Evolutionary conservation across 2,888 invertebrate species (phyloP), one percentile per base, ranked within the genome.

Genomic region (Sicus ferrugineus): DNA sequence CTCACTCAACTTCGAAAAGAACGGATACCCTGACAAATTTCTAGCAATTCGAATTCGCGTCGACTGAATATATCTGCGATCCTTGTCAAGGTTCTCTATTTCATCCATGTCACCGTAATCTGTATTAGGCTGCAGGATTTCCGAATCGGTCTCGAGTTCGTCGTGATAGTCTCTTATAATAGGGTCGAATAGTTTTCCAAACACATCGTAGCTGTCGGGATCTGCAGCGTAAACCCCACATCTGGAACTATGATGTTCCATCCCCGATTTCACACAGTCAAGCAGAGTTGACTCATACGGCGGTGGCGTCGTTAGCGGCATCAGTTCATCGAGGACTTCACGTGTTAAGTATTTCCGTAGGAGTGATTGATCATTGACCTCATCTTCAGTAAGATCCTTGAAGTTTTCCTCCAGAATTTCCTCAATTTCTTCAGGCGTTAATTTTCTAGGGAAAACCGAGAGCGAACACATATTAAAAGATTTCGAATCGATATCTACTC

Each of bases 221-320:
- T 92, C 91, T 5, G 90, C 88, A 0, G 91, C 91, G 80, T 90
- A 91, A 62, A 89, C 79, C 64, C 91, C 91, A 66, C 89, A 85
- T 48, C 87, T 85, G 46, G 89, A 89, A 77, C 90, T 89, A 68
- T 89, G 87, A 82, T 91, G 89, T 78, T 87, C 88, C 38, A 90
- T 86, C 48, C 91, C 91, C 31, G 90, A 89, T 72, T 88, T 88
- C 72, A 90, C 87, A 73, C 89, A 89, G 80, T 91, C 90, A 67
- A 88, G 84, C n/a, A 91, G 85, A 63, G 87, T 88, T 14, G 90
- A 89, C 56, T 89, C 89, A 72, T 87, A 85, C 31, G 86, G 85
- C 67, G 87, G 81, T 34, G 86, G 79, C 16, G 90, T 90, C 76
- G 87, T 88, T 64, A 86, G 83, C 70, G 78, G 79, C 84, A 89